A percentile compares a stretch with the other conserved stretches of the same genome.
These are phyloP conservation scores for Meta bourneti DNA, from an alignment of 2,888 invertebrate species.

Conservation along the genomic window DNA sequence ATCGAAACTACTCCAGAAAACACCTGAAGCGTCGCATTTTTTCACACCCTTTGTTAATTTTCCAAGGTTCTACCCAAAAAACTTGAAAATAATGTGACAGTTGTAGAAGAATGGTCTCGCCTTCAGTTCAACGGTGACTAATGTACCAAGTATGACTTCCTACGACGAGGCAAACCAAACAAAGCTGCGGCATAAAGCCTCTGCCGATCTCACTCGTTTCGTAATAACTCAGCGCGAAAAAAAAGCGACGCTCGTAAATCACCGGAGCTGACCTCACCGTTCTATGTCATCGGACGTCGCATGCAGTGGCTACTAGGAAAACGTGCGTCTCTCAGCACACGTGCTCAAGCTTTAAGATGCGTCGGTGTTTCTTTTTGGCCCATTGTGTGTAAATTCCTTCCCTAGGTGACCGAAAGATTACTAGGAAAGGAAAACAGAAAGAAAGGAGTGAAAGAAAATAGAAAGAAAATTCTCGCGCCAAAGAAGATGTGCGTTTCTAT, in stretches of 20 bases:
- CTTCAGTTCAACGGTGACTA: constrained; percentile 4
- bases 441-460: not conserved
- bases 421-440: constrained; percentile 47
- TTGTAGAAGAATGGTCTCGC: not conserved
- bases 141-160: not conserved
- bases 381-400: constrained; percentile 67
- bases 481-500: constrained; percentile 22
- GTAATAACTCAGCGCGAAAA: not conserved
- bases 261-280: constrained; percentile 24
- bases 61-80: no score
- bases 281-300: constrained; percentile 24
- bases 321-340: constrained; percentile 50
- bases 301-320: constrained; percentile 54
- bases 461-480: constrained; percentile 21
- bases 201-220: not conserved
- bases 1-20: not conserved
- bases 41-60: no score
- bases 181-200: not conserved
- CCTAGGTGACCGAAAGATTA: constrained; percentile 66
- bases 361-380: constrained; percentile 45
- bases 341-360: constrained; percentile 34
- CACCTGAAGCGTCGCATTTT: not conserved
- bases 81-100: no score
- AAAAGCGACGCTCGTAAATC: not conserved
- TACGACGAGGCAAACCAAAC: not conserved